Conservation (phyloP, 2,888 invertebrate genomes). For the Cryptosula pallasiana region DNA sequence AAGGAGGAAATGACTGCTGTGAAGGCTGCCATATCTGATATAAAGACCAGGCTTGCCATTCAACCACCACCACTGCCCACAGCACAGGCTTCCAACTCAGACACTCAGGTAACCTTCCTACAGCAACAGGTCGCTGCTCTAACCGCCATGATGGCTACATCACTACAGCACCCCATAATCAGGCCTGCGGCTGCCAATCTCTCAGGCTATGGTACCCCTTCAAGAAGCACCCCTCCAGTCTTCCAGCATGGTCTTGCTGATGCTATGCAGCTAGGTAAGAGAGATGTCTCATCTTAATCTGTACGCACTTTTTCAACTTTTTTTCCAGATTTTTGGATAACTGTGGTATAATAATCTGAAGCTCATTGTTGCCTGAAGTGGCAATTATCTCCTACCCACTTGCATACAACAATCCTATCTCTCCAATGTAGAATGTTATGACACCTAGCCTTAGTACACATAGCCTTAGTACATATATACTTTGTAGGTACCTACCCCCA, state of each 20-base stretch:
- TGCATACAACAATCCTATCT: too few species aligned
- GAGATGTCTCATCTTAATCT: too few species aligned
- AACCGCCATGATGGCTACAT: constrained; percentile 19
- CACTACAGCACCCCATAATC: constrained; percentile 3
- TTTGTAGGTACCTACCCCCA: constrained; percentile 10
- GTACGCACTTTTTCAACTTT: too few species aligned
- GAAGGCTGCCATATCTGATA: background rate
- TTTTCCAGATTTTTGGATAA: too few species aligned
- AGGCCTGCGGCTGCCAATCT: background rate
- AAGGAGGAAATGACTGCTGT: too few species aligned
- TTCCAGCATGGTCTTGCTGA: background rate
- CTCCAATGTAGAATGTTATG: too few species aligned
- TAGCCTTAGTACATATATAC: too few species aligned
- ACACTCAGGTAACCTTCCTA: constrained; percentile 1
- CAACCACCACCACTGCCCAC: background rate
- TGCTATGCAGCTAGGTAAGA: constrained; percentile 3
- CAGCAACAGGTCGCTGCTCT: constrained; percentile 17
- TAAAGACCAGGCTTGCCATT: background rate
- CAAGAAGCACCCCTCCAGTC: background rate
- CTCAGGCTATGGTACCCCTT: constrained; percentile 20
- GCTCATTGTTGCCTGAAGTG: too few species aligned
- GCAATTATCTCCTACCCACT: too few species aligned
- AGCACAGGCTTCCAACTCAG: background rate
- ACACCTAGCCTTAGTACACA: too few species aligned
- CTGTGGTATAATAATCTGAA: too few species aligned